These are phyloP conservation scores for Anas capensis DNA, from an alignment of 2,797 vertebrate species.

Conservation along the genomic window DNA sequence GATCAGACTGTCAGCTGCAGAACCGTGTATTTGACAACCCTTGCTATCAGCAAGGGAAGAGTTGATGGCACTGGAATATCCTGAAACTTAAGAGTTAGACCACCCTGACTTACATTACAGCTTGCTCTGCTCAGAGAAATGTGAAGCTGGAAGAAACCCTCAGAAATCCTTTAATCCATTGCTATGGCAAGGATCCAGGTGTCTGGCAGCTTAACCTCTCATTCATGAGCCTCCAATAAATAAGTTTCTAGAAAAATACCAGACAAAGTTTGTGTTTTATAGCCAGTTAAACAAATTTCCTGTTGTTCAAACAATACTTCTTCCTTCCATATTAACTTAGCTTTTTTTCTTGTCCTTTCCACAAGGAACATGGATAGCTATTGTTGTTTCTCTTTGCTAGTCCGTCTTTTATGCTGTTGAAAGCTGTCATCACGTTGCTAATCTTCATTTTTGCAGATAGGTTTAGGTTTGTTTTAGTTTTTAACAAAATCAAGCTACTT, in stretches of 20 bases:
- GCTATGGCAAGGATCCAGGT: neutral
- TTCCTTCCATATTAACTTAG: neutral
- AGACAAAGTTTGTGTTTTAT: neutral
- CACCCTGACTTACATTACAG: neutral
- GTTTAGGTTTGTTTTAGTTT: neutral
- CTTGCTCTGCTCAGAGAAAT: neutral
- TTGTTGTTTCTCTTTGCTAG: neutral
- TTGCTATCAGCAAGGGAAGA: neutral
- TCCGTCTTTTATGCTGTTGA: neutral
- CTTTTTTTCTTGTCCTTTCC: neutral
- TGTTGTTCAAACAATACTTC: neutral
- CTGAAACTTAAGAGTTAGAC: neutral
- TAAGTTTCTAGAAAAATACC: neutral
- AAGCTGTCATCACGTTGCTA: neutral
- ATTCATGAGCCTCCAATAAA: neutral
- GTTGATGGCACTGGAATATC: neutral
- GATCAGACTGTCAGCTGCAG: neutral
- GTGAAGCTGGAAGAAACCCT: neutral
- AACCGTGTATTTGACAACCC: neutral
- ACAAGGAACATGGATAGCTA: neutral
- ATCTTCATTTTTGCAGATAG: neutral
- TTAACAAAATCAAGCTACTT: neutral
- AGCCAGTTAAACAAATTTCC: neutral
- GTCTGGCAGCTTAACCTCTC: neutral
- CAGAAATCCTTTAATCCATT: constrained; percentile 16